A percentile compares a stretch with the other conserved stretches of the same genome.
Conservation (phyloP, 2,888 invertebrate genomes). For the Carabus problematicus region DNA sequence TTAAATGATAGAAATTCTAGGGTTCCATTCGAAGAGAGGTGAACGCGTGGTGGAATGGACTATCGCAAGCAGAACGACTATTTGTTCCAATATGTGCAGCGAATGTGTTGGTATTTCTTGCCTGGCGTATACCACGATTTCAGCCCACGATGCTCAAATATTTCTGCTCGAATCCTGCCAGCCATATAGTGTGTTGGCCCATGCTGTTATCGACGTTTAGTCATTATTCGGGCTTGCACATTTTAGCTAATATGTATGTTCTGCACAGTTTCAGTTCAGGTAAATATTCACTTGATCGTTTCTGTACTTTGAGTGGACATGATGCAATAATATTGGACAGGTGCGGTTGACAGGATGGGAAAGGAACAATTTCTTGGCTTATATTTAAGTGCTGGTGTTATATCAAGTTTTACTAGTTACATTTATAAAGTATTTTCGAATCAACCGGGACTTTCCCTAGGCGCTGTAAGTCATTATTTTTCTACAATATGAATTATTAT, state of each 20-base stretch:
- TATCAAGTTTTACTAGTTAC: constrained; percentile 87
- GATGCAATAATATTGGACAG: constrained; percentile 54
- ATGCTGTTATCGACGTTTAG: constrained; percentile 96
- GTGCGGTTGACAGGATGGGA: constrained; percentile 77
- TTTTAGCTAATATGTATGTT: constrained; percentile 96
- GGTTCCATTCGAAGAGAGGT: constrained; percentile 54
- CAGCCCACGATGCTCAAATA: constrained; percentile 81
- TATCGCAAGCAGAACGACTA: constrained; percentile 77
- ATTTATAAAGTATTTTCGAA: constrained; percentile 75
- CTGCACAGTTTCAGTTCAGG: constrained; percentile 80
- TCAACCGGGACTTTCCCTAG: constrained; percentile 81
- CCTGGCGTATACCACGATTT: constrained; percentile 80
- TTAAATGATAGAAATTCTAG: constrained; percentile 49
- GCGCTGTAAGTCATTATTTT: constrained; percentile 78
- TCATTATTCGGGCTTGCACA: constrained; percentile 85
- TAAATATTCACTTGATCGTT: constrained; percentile 48
- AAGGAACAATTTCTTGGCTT: constrained; percentile 91
- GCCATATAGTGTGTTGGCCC: constrained; percentile 79
- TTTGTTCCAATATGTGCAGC: constrained; percentile 80
- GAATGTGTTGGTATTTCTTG: constrained; percentile 80
- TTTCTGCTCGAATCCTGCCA: constrained; percentile 83
- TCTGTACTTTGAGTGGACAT: constrained; percentile 7
- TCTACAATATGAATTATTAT: background rate
- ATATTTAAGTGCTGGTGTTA: constrained; percentile 87
- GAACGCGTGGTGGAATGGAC: constrained; percentile 74